Base-by-base conservation (phyloP, 2,797 vertebrate genomes). In the Dryobates pubescens region DNA sequence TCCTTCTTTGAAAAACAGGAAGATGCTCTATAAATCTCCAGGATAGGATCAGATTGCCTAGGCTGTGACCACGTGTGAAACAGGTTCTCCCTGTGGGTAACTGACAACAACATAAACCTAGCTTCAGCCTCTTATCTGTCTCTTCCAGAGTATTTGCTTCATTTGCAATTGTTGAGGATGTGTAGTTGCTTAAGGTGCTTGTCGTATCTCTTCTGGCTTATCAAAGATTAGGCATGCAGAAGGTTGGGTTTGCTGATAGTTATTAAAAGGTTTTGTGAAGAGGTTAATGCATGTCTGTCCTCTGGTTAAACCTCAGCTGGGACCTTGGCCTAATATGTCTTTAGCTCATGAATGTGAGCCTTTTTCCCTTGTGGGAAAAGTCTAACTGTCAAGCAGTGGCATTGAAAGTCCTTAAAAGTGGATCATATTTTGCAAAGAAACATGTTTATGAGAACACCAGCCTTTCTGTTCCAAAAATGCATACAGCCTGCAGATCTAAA, bases 151-250 rank as follows among this genome's bases (percentile, higher is more conserved):
- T 81, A 82, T 82, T 92, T 94, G 43, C 59, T 83, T 88, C 23
- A 47, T 82, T 80, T 86, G 59, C 86, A 74, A 72, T 85, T 2
- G 2, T 20, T 63, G n/a, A 68, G 73, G 58, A 64, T 59, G 24
- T 69, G 34, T 90, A 90, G 59, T 90, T 4, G 0, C 47, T 57
- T 72, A 72, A 94, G 85, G 76, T 83, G 38, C 30, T 82, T 78
- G 16, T 89, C 47, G 7, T 89, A 71, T 74, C 58, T 92, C 38
- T 85, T 30, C 62, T 69, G 54, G 16, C 58, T 95, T 92, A 81
- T 88, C 84, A 86, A 88, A 94, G 56, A 77, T 93, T 63, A 95
- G 41, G 65, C 63, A 81, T 63, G 32, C 73, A 88, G 82, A 95
- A 78, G 30, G 36, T 4, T 0, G 0, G 4, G 74, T 87, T 82